Evolutionary conservation across 2,113 vertebrate species (phyloP).

Genomic region (Connochaetes taurinus): DNA sequence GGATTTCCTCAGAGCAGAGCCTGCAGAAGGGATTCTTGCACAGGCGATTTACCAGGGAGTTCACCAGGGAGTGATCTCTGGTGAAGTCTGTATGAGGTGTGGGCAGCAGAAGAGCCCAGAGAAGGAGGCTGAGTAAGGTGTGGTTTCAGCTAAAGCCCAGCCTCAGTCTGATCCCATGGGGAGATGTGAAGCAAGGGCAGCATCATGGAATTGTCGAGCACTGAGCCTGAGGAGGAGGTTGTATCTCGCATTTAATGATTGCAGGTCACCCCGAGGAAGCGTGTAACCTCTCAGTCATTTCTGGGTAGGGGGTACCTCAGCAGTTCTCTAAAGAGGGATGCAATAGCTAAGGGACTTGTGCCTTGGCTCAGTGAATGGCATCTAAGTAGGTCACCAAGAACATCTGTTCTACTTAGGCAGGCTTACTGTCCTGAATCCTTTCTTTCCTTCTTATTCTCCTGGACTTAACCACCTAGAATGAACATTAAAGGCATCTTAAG

Average conservation of each 20-base stretch:
- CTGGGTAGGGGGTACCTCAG: neutral
- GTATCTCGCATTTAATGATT: neutral
- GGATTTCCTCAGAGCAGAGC: neutral
- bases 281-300: neutral
- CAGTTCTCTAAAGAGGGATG: neutral
- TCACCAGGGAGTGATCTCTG: neutral
- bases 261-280: neutral
- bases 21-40: neutral
- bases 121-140: neutral
- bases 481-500: neutral
- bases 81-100: neutral
- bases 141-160: neutral
- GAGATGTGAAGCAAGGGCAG: neutral
- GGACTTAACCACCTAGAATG: neutral
- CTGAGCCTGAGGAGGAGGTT: neutral
- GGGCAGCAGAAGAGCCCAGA: neutral
- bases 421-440: neutral
- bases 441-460: neutral
- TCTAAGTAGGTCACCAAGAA: neutral
- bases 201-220: neutral
- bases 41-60: neutral
- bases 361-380: neutral
- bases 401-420: neutral
- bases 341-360: neutral
- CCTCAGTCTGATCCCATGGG: neutral